Evolutionary conservation across 2,797 vertebrate genomes (phyloP).

Genomic region (Centroberyx gerrardi): DNA sequence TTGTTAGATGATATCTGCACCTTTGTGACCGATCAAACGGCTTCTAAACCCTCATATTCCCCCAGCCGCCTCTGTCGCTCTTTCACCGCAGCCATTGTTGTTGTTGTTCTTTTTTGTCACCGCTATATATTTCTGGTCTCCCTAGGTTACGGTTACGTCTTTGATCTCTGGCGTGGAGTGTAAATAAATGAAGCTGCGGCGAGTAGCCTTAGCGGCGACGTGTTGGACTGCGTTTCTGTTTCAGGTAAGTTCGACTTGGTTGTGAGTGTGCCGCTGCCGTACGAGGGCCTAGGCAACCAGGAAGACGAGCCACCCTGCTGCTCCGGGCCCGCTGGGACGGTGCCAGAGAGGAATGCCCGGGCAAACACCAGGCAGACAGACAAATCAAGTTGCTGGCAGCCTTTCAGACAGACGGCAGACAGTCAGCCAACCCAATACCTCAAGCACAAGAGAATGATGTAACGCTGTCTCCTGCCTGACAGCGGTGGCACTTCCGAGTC

Average conservation of each 20-base stretch:
- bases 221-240: too few relatives aligned
- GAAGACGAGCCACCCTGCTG: background rate
- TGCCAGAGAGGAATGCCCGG: constrained; percentile 53
- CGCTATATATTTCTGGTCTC: background rate
- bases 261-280: too few relatives aligned
- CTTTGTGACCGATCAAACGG: background rate
- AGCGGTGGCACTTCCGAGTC: constrained; percentile 55
- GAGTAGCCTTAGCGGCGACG: background rate
- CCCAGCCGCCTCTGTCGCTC: background rate
- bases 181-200: background rate
- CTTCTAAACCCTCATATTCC: background rate
- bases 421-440: constrained; percentile 45
- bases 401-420: constrained; percentile 54
- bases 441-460: constrained; percentile 70
- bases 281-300: background rate
- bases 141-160: too few relatives aligned
- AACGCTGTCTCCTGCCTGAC: constrained; percentile 57
- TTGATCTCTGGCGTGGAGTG: too few relatives aligned
- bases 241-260: background rate
- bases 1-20: too few relatives aligned
- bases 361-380: constrained; percentile 54
- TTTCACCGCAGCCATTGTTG: constrained; percentile 7
- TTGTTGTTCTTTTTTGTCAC: constrained; percentile 3
- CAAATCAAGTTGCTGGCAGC: constrained; percentile 53
- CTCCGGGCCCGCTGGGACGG: constrained; percentile 9